Conservation (phyloP, 2,113 vertebrate genomes). For the Theropithecus gelada region DNA sequence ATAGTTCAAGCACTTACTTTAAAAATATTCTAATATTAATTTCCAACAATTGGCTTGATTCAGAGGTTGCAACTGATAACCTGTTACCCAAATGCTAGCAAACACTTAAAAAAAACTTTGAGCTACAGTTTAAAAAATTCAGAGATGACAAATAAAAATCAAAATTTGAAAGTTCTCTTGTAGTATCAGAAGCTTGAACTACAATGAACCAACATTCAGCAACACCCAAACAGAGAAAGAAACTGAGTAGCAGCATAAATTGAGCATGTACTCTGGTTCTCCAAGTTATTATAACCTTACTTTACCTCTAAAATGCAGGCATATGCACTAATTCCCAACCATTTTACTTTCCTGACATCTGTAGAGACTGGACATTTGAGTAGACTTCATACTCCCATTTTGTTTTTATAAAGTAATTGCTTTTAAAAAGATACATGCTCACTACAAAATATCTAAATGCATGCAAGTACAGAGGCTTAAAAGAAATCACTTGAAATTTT, state of each 20-base stretch:
- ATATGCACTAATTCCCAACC: not conserved
- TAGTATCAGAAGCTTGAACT: not conserved
- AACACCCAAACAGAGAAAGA: not conserved
- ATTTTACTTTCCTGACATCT: not conserved
- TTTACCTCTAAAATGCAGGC: not conserved
- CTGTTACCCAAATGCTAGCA: not conserved
- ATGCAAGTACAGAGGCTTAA: not conserved
- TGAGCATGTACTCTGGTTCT: not conserved
- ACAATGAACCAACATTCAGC: too few species aligned
- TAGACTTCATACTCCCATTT: not conserved
- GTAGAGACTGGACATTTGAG: not conserved
- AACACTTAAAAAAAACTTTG: not conserved
- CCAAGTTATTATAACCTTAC: not conserved
- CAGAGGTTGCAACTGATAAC: not conserved
- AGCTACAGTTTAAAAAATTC: constrained; percentile 5
- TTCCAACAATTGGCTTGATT: constrained; percentile 16
- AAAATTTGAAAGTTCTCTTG: not conserved
- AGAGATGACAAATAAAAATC: not conserved
- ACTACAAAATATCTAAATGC: not conserved
- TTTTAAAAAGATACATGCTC: not conserved
- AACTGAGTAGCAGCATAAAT: not conserved
- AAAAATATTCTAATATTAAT: constrained; percentile 45
- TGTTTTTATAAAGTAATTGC: not conserved
- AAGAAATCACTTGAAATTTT: constrained; percentile 15
- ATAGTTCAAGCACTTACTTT: not conserved